Base-by-base conservation (phyloP, 2,888 invertebrate genomes). In the Drosophila maculinotata region DNA sequence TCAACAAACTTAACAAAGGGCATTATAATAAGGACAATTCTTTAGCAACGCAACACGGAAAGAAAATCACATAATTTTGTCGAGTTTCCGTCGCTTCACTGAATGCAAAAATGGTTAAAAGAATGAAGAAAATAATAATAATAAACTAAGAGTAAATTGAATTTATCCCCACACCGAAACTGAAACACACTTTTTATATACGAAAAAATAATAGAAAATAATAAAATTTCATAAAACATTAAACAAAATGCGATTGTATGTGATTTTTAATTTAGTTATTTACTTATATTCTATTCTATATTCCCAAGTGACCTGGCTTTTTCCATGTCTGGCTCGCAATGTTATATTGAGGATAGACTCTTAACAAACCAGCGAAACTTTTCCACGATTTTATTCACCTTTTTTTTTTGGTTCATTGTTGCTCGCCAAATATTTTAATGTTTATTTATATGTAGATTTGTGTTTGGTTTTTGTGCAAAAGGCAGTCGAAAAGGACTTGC, bases 391-490 rank as follows among this genome's bases (percentile, higher is more conserved):
- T 63, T 58, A 20, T 49, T 38, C 41, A 51, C 26, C 30, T 65
- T 53, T 64, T 68, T 33, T 42, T 26, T 35, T 48, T 7, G 36
- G 26, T 49, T 62, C 6, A 25, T 52, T 67, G 58, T 59, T 38
- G 39, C 36, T 54, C 47, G 36, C 45, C 65, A 87, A 84, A 84
- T 88, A 88, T 88, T 88, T 90, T 88, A 88, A 88, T 89, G 87
- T 89, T 88, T 90, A 89, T 89, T 90, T 90, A 88, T 87, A 79
- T 84, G 85, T 81, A 81, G 80, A 81, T 85, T 87, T 75, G 23
- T 71, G 72, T 63, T 57, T 48, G 65, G 65, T 60, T 72, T 63
- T 62, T 60, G 54, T 48, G 44, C 36, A 58, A 63, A 51, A 47
- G 52, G 57, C 45, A 20, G 51, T 52, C 65, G 64, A 83, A 83